phyloP scores from a whole-genome alignment of 2,797 vertebrate genomes.

The Anguilla megastoma region DNA sequence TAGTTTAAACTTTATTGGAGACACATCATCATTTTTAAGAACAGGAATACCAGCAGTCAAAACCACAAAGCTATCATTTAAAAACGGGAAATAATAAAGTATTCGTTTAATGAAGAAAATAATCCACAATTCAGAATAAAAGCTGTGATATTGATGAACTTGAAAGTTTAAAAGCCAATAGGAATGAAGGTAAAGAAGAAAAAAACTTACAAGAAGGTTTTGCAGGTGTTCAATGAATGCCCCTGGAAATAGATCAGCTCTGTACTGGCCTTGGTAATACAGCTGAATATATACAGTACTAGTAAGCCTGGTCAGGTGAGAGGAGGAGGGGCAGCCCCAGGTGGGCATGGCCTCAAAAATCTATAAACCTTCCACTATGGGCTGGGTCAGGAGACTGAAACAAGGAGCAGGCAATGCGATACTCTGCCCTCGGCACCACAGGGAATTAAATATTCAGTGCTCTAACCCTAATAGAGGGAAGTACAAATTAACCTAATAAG shows the following conservation, averaged over 20 bases:
- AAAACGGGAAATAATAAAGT: not conserved
- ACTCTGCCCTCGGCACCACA: slow-evolving; percentile 31
- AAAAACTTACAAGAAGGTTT: slow-evolving; percentile 53
- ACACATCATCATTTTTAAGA: not conserved
- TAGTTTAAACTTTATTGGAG: not conserved
- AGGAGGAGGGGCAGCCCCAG: slow-evolving; percentile 50
- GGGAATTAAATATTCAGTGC: slow-evolving; percentile 65
- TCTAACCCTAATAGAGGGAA: slow-evolving; percentile 26
- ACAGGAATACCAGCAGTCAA: not conserved
- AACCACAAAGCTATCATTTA: not conserved
- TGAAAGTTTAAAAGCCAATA: not conserved
- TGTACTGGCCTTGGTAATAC: slow-evolving; percentile 52
- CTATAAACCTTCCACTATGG: slow-evolving; percentile 10
- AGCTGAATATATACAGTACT: slow-evolving; percentile 59
- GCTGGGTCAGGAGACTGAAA: slow-evolving; percentile 39
- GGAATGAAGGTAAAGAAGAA: slow-evolving; percentile 15
- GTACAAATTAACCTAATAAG: not conserved
- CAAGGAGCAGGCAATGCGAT: slow-evolving; percentile 51
- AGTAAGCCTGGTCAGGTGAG: slow-evolving; percentile 56
- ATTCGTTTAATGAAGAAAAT: not conserved
- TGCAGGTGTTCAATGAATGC: slow-evolving; percentile 29
- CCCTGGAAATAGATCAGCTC: slow-evolving; percentile 46
- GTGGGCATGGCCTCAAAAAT: slow-evolving; percentile 41
- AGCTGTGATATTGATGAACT: slow-evolving; percentile 29
- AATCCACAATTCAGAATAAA: slow-evolving; percentile 37